Base-by-base conservation (phyloP, 2,797 vertebrate genomes). In the Danio jaintianensis region DNA sequence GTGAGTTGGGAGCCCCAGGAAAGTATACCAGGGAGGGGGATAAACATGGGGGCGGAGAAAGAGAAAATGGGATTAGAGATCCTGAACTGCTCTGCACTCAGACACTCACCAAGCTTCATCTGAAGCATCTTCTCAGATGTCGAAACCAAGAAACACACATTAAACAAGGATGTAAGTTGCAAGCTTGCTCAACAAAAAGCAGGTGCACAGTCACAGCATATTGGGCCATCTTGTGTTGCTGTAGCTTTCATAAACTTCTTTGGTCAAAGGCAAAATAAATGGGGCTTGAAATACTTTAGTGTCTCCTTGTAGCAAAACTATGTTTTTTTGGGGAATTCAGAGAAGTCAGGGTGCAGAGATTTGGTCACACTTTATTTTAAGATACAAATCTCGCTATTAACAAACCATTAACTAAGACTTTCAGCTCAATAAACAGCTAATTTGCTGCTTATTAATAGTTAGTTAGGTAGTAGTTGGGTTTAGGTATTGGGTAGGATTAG, bases 1-100 rank as follows among this genome's bases (percentile, higher is more conserved):
- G 96, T 96, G 94, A 96, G 95, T 96, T 94, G 95, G 95, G 88
- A 93, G 90, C 91, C 82, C 91, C 91, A 90, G 89, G 81, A 67
- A 88, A 84, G 83, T 81, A 83, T 75, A 85, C 85, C 87, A 87
- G 91, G 91, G 91, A 73, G 90, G 89, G 89, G 86, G 18, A 20
- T 15, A 84, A 84, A 91, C 91, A 89, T 82, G 93, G 93, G 92
- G 88, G 89, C 10, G 72, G 42, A 43, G 20, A 29, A 45, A 52
- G 67, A 67, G 29, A 94, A 96, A 96, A 96, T 96, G 93, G 94
- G 95, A 94, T 95, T 92, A 94, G 89, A 74, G 42, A 53, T 10
- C 4, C 64, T 67, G 43, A 48, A 47, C 43, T 22, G 42, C 18
- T 48, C 20, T 67, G 18, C 18, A 22, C 42, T 6, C 42, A 67